These are phyloP conservation scores for Cepphus grylle DNA, from an alignment of 2,113 vertebrate species.

Conservation along the genomic window DNA sequence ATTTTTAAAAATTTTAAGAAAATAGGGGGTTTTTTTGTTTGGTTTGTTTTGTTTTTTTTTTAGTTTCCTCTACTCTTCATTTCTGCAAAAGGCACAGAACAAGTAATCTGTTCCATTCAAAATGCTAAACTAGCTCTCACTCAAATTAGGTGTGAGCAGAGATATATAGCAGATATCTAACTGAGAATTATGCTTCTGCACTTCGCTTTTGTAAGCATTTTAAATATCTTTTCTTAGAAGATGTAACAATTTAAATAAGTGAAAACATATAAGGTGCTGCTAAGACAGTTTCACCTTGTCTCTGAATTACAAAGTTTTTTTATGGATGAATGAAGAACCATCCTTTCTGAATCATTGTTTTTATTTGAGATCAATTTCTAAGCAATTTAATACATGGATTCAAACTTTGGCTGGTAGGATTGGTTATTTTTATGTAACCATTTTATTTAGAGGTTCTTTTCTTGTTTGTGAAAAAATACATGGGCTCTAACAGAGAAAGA, in stretches of 20 bases:
- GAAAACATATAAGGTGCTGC: neutral
- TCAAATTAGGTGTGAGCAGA: neutral
- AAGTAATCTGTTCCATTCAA: neutral
- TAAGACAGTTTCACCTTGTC: neutral
- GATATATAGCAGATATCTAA: neutral
- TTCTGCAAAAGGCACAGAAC: neutral
- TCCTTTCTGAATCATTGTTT: neutral
- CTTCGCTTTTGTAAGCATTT: neutral
- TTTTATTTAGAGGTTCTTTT: neutral
- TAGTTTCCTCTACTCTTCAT: neutral
- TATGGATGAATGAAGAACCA: neutral
- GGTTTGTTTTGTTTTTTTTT: neutral
- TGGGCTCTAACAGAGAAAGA: constrained; percentile 27
- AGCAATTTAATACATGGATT: neutral
- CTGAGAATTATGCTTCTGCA: neutral
- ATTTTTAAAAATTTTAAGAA: neutral
- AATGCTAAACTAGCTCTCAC: neutral
- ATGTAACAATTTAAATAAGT: neutral
- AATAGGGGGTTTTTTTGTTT: too few species aligned
- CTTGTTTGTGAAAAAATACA: neutral
- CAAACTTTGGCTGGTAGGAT: neutral
- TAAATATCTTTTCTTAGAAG: neutral
- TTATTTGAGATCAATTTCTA: neutral
- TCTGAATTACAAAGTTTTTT: neutral
- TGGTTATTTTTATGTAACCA: neutral